Base-by-base conservation (phyloP, 2,888 invertebrate species). In the Rotaria socialis region DNA sequence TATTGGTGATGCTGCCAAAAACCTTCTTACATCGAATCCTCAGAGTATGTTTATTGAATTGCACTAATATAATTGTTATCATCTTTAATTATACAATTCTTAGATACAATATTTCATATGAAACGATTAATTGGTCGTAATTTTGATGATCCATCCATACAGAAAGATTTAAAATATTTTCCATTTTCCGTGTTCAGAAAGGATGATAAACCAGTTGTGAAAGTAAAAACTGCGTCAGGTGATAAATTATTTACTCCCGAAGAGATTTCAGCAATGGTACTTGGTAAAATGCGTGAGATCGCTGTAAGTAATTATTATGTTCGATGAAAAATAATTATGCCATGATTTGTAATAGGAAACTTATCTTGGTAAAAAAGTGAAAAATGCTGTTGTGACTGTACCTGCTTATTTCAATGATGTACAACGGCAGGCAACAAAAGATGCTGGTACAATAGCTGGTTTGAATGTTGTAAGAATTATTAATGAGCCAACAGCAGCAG, bases 391-490 rank as follows among this genome's bases (percentile, higher is more conserved):
- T 24, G 96, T 97, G 80, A 97, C 96, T 0, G 96, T 97, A 2
- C 96, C 96, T 14, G 96, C 97, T 52, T 99, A 99, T 92, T 99
- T 99, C 94, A 99, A 99, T 90, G 98, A 99, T 92, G 98, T 97
- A 88, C 99, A 99, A 92, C 94, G 99, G 92, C 98, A 98, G 92
- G 97, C 97, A 50, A 98, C 97, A 87, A 97, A 97, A 91, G 99
- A 99, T 92, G 99, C 99, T 88, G 99, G 98, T 89, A 94, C 94
- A 85, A 98, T 98, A 91, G 95, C 98, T 89, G 93, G 96, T 86
- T 93, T 97, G 86, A 94, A 94, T 88, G 96, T 96, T 6, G 95
- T 96, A 95, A 93, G 97, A 91, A 97, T 97, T 90, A 97, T 99
- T 91, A 99, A 99, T 91, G 98, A 99, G 92, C 91, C 91, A 89